These are phyloP conservation scores for Listronotus bonariensis DNA, from an alignment of 1,140 invertebrate species.

Conservation along the genomic window DNA sequence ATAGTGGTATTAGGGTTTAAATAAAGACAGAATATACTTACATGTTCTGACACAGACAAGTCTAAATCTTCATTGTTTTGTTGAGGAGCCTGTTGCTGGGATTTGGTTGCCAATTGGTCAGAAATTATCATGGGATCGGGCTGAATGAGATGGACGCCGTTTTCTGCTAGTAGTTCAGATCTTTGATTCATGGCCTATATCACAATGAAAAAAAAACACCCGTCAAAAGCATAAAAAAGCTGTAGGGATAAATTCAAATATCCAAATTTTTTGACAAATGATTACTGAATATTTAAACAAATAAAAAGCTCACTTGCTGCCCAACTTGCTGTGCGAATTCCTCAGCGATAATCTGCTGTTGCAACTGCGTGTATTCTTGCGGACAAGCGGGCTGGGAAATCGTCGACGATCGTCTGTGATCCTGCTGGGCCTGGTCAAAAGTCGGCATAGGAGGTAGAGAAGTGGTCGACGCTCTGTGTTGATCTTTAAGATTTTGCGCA, in stretches of 20 bases:
- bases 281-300: too few species aligned
- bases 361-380: slow-evolving; percentile 44
- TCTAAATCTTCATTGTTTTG: slow-evolving; percentile 33
- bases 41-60: slow-evolving; percentile 60
- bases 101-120: slow-evolving; percentile 21
- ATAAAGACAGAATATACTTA: slow-evolving; percentile 32
- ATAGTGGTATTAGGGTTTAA: too few species aligned
- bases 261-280: too few species aligned
- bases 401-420: slow-evolving; percentile 47
- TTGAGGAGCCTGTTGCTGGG: slow-evolving; percentile 11
- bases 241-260: too few species aligned
- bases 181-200: slow-evolving; percentile 4
- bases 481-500: slow-evolving; percentile 39
- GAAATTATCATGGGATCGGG: slow-evolving; percentile 5
- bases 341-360: slow-evolving; percentile 37
- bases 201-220: neutral
- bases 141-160: neutral
- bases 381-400: slow-evolving; percentile 46
- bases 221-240: neutral
- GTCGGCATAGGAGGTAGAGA: slow-evolving; percentile 50
- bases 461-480: slow-evolving; percentile 48
- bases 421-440: slow-evolving; percentile 39
- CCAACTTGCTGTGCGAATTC: slow-evolving; percentile 16
- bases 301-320: neutral
- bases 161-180: slow-evolving; percentile 9